Percentiles rank a stretch among this genome's conserved stretches.
Evolutionary conservation across 2,888 invertebrate species (phyloP).

Genomic region (Elegia similella): DNA sequence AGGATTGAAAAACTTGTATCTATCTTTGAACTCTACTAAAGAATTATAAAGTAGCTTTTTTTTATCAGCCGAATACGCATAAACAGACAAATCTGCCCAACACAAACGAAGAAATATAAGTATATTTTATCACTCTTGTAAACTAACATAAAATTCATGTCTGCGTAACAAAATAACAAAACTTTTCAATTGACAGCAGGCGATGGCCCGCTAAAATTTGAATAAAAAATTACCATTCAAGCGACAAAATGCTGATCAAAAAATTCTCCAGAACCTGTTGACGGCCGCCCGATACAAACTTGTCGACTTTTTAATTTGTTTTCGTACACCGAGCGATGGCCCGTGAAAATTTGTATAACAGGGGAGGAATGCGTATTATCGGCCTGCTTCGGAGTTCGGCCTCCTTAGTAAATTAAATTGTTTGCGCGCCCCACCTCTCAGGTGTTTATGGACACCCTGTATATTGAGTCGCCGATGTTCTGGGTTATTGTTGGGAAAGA

Average conservation of each 20-base stretch:
- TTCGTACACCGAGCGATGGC: conserved; percentile 40
- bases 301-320: conserved; percentile 39
- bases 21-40: too few relatives aligned
- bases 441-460: conserved; percentile 23
- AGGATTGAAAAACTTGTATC: too few relatives aligned
- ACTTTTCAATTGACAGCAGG: background rate
- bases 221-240: background rate
- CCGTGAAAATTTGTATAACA: conserved; percentile 63
- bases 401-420: conserved; percentile 72
- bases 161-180: too few relatives aligned
- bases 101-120: too few relatives aligned
- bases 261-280: conserved; percentile 26
- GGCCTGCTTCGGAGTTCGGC: conserved; percentile 42
- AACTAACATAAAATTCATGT: too few relatives aligned
- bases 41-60: too few relatives aligned
- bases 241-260: background rate
- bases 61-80: too few relatives aligned
- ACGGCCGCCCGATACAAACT: conserved; percentile 4
- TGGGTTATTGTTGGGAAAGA: conserved; percentile 6
- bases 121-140: too few relatives aligned
- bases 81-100: too few relatives aligned
- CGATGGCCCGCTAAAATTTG: too few relatives aligned
- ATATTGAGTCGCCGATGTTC: conserved; percentile 17
- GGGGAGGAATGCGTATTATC: conserved; percentile 60
- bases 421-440: conserved; percentile 42